Evolutionary conservation across 2,797 vertebrate species (phyloP), one percentile per base, ranked within the genome.

Genomic region (Lagodon rhomboides): DNA sequence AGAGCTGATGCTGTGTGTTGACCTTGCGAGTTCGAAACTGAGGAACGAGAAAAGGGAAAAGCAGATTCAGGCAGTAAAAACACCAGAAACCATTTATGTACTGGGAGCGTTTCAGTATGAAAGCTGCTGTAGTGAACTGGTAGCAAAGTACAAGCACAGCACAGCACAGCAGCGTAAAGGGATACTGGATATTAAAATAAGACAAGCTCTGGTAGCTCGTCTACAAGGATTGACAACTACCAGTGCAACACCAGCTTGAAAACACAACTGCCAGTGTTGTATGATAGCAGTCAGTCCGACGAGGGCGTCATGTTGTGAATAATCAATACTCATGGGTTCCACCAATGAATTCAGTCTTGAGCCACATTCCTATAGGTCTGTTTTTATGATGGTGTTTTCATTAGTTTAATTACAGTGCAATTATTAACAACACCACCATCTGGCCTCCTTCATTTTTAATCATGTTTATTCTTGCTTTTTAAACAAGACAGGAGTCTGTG

Each of bases 1-100:
- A 43, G 17, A 62, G 12, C 41, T n/a, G 58, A 66, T 71, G 61
- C 18, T 41, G 27, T 79, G 58, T 69, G 9, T 56, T 61, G 70
- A 70, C 20, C 53, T 47, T 46, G 17, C 49, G 30, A 55, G 22
- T 68, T 53, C n/a, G 43, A 79, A 73, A 61, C 64, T n/a, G 43
- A 71, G 10, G 5, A 18, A 49, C 59, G 23, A 30, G 12, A 75
- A 13, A 65, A 10, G 41, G 47, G 25, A 73, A 59, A 59, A 43
- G 20, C 17, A 58, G 47, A 60, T 25, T 64, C 15, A 12, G n/a
- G 9, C 6, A 20, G n/a, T 27, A 25, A 53, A 50, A 56, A 47
- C 4, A 47, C 10, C 30, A 44, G 11, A 55, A 69, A 22, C 0
- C 9, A 18, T 22, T 10, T 5, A 51, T 17, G 58, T 16, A 72